These are phyloP conservation scores for Acanthiza pusilla DNA, from an alignment of 2,797 vertebrate genomes.

Conservation along the genomic window DNA sequence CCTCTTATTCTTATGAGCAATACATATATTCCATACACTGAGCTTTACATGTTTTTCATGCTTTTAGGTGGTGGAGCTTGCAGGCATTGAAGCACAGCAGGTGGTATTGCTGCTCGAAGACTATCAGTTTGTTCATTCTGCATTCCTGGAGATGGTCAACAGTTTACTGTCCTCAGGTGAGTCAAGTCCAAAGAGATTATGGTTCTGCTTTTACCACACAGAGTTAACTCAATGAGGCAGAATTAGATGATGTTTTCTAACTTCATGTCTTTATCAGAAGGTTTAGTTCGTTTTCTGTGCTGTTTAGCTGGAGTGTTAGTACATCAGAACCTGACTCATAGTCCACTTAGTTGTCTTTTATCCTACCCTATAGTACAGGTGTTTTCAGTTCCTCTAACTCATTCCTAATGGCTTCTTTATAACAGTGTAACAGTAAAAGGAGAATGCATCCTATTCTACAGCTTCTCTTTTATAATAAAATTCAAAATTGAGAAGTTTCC, in stretches of 20 bases:
- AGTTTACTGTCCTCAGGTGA: conserved; percentile 93
- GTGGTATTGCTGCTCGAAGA: conserved; percentile 91
- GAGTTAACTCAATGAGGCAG: background rate
- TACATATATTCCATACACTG: background rate
- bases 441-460: background rate
- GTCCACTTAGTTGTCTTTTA: background rate
- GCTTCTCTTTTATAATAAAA: background rate
- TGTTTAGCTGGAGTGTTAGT: background rate
- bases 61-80: conserved; percentile 88
- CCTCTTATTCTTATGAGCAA: background rate
- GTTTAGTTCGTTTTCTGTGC: background rate
- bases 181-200: background rate
- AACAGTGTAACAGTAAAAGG: background rate
- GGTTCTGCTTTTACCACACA: background rate
- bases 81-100: conserved; percentile 91
- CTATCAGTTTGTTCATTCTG: conserved; percentile 88
- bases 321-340: background rate
- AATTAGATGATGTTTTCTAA: background rate
- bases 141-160: conserved; percentile 96
- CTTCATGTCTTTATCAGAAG: background rate
- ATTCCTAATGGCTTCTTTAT: background rate
- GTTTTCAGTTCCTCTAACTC: background rate
- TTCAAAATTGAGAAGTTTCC: background rate
- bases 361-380: background rate
- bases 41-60: background rate